These are phyloP conservation scores for Adoxophyes honmai DNA, from an alignment of 1,140 invertebrate genomes.

Conservation along the genomic window DNA sequence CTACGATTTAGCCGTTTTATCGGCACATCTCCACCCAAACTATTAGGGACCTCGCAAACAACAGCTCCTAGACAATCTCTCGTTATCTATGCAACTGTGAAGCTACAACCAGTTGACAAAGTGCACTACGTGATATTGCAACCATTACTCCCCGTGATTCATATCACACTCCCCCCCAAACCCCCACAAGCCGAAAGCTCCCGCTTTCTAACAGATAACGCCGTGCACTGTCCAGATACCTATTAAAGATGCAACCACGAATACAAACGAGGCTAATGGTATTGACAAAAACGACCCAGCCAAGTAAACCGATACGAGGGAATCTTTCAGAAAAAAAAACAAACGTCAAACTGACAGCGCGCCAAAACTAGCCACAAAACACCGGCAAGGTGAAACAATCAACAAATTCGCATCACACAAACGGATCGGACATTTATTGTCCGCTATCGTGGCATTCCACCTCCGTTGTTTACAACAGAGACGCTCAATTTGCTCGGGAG, in stretches of 20 bases:
- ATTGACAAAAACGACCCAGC: slow-evolving; percentile 24
- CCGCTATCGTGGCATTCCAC: slow-evolving; percentile 70
- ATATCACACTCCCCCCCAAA: slow-evolving; percentile 50
- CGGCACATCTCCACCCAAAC: neutral
- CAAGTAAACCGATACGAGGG: slow-evolving; percentile 19
- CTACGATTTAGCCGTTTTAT: neutral
- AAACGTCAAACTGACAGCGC: slow-evolving; percentile 49
- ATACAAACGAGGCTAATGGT: slow-evolving; percentile 46
- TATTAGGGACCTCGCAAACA: slow-evolving; percentile 12
- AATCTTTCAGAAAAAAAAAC: slow-evolving; percentile 28
- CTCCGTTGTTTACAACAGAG: slow-evolving; percentile 73
- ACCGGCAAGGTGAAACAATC: slow-evolving; percentile 61
- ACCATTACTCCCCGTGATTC: slow-evolving; percentile 74
- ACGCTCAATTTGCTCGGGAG: slow-evolving; percentile 72
- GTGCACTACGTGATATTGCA: slow-evolving; percentile 75
- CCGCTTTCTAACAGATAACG: slow-evolving; percentile 61
- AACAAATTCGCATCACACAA: slow-evolving; percentile 62
- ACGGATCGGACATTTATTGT: slow-evolving; percentile 72
- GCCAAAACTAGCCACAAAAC: slow-evolving; percentile 54
- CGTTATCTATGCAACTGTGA: slow-evolving; percentile 70
- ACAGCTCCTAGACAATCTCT: slow-evolving; percentile 54
- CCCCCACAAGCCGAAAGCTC: slow-evolving; percentile 34
- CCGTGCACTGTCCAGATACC: slow-evolving; percentile 65
- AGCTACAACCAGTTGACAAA: slow-evolving; percentile 73
- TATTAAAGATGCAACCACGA: slow-evolving; percentile 59